These are phyloP conservation scores for Cremastinae sp. DNA, from an alignment of 2,888 invertebrate genomes.

Conservation along the genomic window DNA sequence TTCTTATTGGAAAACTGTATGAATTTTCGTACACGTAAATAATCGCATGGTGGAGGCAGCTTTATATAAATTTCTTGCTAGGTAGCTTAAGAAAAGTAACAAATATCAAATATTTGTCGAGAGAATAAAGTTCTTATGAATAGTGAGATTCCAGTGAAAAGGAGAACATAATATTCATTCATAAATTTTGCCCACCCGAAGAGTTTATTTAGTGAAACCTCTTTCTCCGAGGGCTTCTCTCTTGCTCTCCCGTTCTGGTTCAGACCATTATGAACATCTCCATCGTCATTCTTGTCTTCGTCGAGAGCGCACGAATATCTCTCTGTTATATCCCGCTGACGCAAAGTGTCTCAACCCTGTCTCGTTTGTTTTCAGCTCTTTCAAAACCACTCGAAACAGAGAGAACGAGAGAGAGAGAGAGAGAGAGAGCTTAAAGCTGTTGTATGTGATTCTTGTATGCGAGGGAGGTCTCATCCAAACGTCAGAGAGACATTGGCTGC, in stretches of 20 bases:
- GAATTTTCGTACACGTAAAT: too few species aligned
- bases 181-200: constrained; percentile 42
- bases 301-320: constrained; percentile 32
- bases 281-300: constrained; percentile 52
- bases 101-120: not conserved
- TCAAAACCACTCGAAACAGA: constrained; percentile 23
- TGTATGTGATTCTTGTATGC: constrained; percentile 35
- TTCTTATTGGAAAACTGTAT: not conserved
- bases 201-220: constrained; percentile 35
- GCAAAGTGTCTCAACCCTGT: constrained; percentile 52
- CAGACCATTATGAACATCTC: constrained; percentile 38
- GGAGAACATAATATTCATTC: constrained; percentile 45
- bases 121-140: constrained; percentile 24
- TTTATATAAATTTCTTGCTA: too few species aligned
- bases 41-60: too few species aligned
- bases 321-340: constrained; percentile 53
- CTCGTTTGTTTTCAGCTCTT: constrained; percentile 58
- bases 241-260: not conserved
- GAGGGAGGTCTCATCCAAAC: constrained; percentile 57
- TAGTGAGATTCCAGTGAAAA: constrained; percentile 5
- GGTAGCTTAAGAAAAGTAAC: not conserved
- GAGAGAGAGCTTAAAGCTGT: constrained; percentile 27
- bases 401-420: not conserved
- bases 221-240: not conserved
- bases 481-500: constrained; percentile 8